Base-by-base conservation (phyloP, 2,113 vertebrate genomes). In the Neomonachus schauinslandi region DNA sequence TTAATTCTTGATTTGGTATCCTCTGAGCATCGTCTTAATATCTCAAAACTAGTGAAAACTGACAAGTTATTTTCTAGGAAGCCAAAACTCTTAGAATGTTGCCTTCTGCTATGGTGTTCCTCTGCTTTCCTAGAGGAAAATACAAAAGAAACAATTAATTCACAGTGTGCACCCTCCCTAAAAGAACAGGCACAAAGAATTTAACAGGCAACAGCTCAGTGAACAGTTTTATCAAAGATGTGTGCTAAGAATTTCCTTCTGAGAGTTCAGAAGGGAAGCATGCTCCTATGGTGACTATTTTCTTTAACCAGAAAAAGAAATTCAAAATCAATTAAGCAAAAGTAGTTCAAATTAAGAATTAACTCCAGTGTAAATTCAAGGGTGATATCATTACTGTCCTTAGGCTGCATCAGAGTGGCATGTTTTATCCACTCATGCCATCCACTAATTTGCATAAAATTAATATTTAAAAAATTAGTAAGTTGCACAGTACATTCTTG, bases 211-310 rank as follows among this genome's bases (percentile, higher is more conserved):
- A 94, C 33, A 93, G 65, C 14, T 77, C 84, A 72, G 46, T n/a
- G 39, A 42, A 57, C 36, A 90, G 86, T 80, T 90, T 57, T 84
- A 18, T 87, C 86, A 82, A 74, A 89, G 42, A 72, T 26, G 15
- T 53, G 65, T 33, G 36, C 55, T 90, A 72, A 61, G 80, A 87
- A 94, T 77, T 95, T 92, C 95, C 95, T 94, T 89, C 85, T 85
- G 28, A 49, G 4, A 87, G 33, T 86, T 71, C 21, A 18, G 61
- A 92, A 51, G 28, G 36, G 59, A 92, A 87, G 69, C 19, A 28
- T 9, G 22, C 8, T 87, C n/a, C 61, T 93, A 55, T 2, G 39
- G 39, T n/a, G 55, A 96, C 46, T 74, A 93, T 31, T 79, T 72
- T 12, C 69, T 21, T 85, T 77, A 95, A 36, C 42, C 14, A 42